phyloP scores from a whole-genome alignment of 2,888 invertebrate species.

The Caenorhabditis panamensis region DNA sequence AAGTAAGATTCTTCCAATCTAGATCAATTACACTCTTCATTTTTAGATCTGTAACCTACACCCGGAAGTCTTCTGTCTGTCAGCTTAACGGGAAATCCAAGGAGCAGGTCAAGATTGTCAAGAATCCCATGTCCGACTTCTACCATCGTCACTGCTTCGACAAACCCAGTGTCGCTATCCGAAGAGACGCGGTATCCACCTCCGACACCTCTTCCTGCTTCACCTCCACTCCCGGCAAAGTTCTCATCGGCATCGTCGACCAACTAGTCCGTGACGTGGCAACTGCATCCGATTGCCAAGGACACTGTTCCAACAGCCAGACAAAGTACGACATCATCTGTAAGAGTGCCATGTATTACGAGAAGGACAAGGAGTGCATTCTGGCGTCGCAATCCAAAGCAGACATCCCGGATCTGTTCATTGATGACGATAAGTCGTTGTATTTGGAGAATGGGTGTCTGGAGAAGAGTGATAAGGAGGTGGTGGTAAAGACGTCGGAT shows the following conservation, averaged over 20 bases:
- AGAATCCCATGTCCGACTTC: slow-evolving; percentile 65
- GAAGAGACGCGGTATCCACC: slow-evolving; percentile 41
- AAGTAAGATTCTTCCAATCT: slow-evolving; percentile 40
- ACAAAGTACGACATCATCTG: slow-evolving; percentile 66
- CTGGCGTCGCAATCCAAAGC: slow-evolving; percentile 70
- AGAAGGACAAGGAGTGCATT: slow-evolving; percentile 76
- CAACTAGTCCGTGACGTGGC: slow-evolving; percentile 71
- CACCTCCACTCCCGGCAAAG: slow-evolving; percentile 57
- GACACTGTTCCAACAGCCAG: slow-evolving; percentile 65
- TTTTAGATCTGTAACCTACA: slow-evolving; percentile 62
- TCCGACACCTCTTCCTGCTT: slow-evolving; percentile 50
- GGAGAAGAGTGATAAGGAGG: slow-evolving; percentile 51
- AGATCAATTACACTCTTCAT: not conserved
- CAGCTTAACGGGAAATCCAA: slow-evolving; percentile 66
- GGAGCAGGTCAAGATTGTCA: slow-evolving; percentile 52
- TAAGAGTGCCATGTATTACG: slow-evolving; percentile 74
- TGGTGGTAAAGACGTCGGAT: slow-evolving; percentile 55
- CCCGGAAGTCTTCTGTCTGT: slow-evolving; percentile 54
- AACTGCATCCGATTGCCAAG: slow-evolving; percentile 64
- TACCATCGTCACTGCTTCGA: slow-evolving; percentile 66
- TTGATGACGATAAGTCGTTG: slow-evolving; percentile 72
- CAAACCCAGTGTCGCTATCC: slow-evolving; percentile 36
- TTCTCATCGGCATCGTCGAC: slow-evolving; percentile 74
- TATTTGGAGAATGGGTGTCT: slow-evolving; percentile 72
- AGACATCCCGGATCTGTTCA: slow-evolving; percentile 71